Evolutionary conservation across 2,797 vertebrate species (phyloP), one percentile per base, ranked within the genome.

Genomic region (Anabas testudineus): DNA sequence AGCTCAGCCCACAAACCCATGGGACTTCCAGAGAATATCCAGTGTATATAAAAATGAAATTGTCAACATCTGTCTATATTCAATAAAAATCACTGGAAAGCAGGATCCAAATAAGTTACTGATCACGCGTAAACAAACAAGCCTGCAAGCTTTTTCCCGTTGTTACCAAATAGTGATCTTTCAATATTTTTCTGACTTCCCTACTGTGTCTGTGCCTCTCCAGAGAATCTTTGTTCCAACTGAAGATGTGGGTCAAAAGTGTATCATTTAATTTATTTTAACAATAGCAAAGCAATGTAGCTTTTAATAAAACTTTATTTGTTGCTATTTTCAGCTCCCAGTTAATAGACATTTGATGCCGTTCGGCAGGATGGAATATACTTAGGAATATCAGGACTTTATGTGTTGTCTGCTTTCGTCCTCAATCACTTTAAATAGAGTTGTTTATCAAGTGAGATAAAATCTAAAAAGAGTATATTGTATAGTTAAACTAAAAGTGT

Each of bases 401-500:
- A 9, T 36, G 18, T 7, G 16, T n/a, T 8, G 8, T 18, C 15
- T 39, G 14, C 37, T 39, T 39, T 39, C 6, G 1, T 37, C 28
- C 24, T 39, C 22, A 37, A 37, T 15, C 3, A 19, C 26, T 58
- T 24, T 56, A 12, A 22, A 48, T 51, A 7, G 34, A 43, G 15
- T 53, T 47, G 22, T 71, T 62, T 41, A 59, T 37, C 21, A n/a
- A 15, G 19, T 21, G 3, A 45, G 57, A 60, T 67, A 21, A 46
- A 54, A 74, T 75, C 56, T 48, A 61, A 69, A 72, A 48, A 64
- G 46, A 43, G 28, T 41, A 76, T 73, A n/a, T 62, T 76, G 24
- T 69, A 64, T 30, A 72, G 71, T 67, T 61, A 54, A 67, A 70
- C n/a, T n/a, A n/a, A n/a, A n/a, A n/a, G n/a, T n/a, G n/a, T 73